Evolutionary conservation across 2,888 invertebrate genomes (phyloP).

Genomic region (Agonopterix subpropinquella): DNA sequence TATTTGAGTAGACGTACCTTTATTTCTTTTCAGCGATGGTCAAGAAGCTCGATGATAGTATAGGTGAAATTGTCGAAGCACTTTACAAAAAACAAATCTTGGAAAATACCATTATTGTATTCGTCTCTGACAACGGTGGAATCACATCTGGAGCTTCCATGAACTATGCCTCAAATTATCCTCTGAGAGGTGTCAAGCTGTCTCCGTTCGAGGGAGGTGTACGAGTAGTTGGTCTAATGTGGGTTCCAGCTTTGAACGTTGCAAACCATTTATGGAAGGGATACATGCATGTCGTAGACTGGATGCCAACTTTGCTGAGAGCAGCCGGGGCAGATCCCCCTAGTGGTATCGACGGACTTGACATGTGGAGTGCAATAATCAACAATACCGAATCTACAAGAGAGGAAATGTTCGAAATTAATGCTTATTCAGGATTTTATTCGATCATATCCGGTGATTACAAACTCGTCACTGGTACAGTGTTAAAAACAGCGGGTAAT

Average conservation of each 20-base stretch:
- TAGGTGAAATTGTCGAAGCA: conserved; percentile 84
- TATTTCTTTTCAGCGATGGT: conserved; percentile 80
- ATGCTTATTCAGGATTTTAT: conserved; percentile 43
- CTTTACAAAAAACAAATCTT: conserved; percentile 81
- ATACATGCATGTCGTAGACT: conserved; percentile 86
- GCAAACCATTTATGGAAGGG: conserved; percentile 62
- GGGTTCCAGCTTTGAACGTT: conserved; percentile 61
- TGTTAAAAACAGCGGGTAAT: conserved; percentile 25
- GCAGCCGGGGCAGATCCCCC: conserved; percentile 43
- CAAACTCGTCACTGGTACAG: conserved; percentile 46
- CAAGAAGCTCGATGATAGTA: conserved; percentile 87
- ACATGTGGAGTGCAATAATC: conserved; percentile 50
- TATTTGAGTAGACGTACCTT: too few species aligned
- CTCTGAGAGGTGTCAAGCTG: conserved; percentile 84
- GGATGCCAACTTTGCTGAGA: conserved; percentile 83
- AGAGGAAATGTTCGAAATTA: conserved; percentile 46
- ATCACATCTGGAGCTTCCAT: conserved; percentile 82
- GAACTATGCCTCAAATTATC: conserved; percentile 88
- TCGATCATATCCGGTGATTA: conserved; percentile 42
- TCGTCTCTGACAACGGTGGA: conserved; percentile 92
- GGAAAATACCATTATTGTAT: conserved; percentile 88
- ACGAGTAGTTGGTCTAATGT: conserved; percentile 82
- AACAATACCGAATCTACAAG: conserved; percentile 36
- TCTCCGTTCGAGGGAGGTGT: conserved; percentile 91
- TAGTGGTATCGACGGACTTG: conserved; percentile 44